Evolutionary conservation across 2,797 vertebrate genomes (phyloP).

Genomic region (Fundulus diaphanus): DNA sequence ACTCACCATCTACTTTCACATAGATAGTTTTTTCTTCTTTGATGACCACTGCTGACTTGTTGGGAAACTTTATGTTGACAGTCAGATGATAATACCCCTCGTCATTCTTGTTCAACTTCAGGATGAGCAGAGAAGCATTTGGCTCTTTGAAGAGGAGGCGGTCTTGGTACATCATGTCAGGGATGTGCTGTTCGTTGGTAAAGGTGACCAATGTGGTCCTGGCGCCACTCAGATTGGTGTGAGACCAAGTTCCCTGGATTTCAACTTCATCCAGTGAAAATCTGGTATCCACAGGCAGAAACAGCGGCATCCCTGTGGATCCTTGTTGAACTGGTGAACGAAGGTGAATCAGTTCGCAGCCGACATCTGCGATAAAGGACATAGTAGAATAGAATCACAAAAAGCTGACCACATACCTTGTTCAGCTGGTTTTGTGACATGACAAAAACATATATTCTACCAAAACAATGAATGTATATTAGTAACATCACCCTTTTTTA

Average conservation of each 20-base stretch:
- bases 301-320: slow-evolving; percentile 81
- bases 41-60: slow-evolving; percentile 48
- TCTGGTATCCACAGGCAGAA: slow-evolving; percentile 83
- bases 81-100: slow-evolving; percentile 91
- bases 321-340: slow-evolving; percentile 81
- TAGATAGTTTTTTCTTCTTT: slow-evolving; percentile 84
- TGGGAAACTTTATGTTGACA: slow-evolving; percentile 82
- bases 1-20: slow-evolving; percentile 92
- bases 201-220: slow-evolving; percentile 86
- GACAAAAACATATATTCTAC: no score
- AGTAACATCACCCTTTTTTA: neutral
- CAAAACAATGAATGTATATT: no score
- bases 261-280: slow-evolving; percentile 80
- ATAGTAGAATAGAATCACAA: slow-evolving; percentile 8
- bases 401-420: neutral
- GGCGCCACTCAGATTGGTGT: slow-evolving; percentile 69
- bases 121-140: slow-evolving; percentile 86
- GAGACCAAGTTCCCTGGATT: slow-evolving; percentile 92
- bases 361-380: slow-evolving; percentile 55
- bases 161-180: slow-evolving; percentile 80
- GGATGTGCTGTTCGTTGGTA: slow-evolving; percentile 79
- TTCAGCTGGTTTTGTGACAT: no score
- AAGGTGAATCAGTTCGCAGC: slow-evolving; percentile 56
- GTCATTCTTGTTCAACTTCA: slow-evolving; percentile 76
- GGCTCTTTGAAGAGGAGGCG: slow-evolving; percentile 83